Conservation (phyloP, 2,113 vertebrate genomes). For the Ptilonorhynchus violaceus region DNA sequence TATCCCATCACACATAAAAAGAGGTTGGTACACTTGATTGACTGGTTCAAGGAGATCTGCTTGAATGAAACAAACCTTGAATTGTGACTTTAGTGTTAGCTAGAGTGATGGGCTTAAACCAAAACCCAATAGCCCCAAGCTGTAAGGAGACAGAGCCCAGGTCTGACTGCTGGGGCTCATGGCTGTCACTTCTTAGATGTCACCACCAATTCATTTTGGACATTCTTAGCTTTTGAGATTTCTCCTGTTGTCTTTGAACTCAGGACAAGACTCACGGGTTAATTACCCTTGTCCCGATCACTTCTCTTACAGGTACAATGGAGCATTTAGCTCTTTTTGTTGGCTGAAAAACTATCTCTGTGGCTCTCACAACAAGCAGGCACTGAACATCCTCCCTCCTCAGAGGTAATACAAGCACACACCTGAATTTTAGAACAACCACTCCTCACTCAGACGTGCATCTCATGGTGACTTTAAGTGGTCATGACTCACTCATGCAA, state of each 20-base stretch:
- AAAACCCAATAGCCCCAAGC: background rate
- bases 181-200: background rate
- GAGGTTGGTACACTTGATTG: background rate
- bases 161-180: background rate
- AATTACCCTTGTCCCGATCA: background rate
- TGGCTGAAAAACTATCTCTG: background rate
- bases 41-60: background rate
- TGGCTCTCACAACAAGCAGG: background rate
- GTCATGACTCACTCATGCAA: background rate
- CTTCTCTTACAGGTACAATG: background rate
- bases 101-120: background rate
- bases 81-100: background rate
- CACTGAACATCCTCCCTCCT: background rate
- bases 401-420: background rate
- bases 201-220: background rate
- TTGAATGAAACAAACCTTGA: background rate
- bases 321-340: background rate
- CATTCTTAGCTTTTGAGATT: background rate
- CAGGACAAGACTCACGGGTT: background rate
- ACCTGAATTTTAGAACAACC: background rate
- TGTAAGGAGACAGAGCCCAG: background rate
- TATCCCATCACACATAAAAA: background rate
- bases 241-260: background rate
- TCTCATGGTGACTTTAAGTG: background rate
- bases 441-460: background rate